Evolutionary conservation across 2,888 invertebrate genomes (phyloP), one percentile per base, ranked within the genome.

Genomic region (Trichopria drosophilae): DNA sequence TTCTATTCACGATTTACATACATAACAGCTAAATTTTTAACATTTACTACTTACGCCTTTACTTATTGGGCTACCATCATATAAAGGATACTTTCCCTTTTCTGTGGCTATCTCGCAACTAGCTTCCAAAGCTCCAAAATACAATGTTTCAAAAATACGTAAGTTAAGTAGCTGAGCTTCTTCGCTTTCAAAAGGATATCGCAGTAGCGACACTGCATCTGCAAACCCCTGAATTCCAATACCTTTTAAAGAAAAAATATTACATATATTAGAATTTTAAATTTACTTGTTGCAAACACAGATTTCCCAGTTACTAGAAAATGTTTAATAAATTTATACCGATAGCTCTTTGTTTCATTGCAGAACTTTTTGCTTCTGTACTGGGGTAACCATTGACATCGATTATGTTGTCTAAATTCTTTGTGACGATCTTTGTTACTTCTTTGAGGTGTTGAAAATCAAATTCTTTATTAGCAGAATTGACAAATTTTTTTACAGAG

Each of bases 141-240:
- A 99, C 59, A 99, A 86, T 0, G 97, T 97, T 80, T 99, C 98
- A 76, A 99, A 99, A 61, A 99, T 96, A 71, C 95, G 88, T 62
- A 87, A 87, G 77, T 99, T 99, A 16, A 99, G 78, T 61, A 86
- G 79, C 49, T 84, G 81, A 0, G 98, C 95, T 68, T 89, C 82
- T 41, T 85, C 83, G 68, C 93, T 90, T 68, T 96, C 96, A 73
- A 95, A 98, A 1, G 97, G 92, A 73, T 84, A 83, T 36, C 96
- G 82, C 90, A 98, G 88, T 36, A 95, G 76, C 55, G 97, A 89
- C 74, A 97, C 94, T 7, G 96, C 86, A 79, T 99, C 98, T 1
- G 98, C 98, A 54, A 99, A 78, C 4, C 98, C 98, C 78, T 99
- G 98, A 32, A 98, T 87, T 4, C 99, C 99, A 69, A 99, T 93